Evolutionary conservation across 2,797 vertebrate genomes (phyloP).

Genomic region (Paedocypris micromegethes): DNA sequence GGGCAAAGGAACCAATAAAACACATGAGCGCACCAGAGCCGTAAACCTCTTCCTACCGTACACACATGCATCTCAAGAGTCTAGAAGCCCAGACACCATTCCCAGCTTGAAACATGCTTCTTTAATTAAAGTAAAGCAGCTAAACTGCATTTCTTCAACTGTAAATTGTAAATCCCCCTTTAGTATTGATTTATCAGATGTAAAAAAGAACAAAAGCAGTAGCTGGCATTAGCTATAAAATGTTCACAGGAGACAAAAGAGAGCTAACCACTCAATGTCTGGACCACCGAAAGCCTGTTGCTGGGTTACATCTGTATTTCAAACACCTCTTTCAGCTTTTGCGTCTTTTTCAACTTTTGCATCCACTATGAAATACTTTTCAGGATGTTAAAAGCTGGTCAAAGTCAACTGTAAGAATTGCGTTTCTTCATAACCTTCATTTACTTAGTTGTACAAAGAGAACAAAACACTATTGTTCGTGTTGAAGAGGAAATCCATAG

Average conservation of each 20-base stretch:
- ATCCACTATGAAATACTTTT: constrained; percentile 16
- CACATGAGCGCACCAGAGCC: constrained; percentile 27
- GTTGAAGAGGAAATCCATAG: too few species aligned
- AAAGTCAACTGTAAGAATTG: background rate
- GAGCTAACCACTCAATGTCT: constrained; percentile 42
- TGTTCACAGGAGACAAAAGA: constrained; percentile 47
- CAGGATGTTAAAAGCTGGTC: constrained; percentile 22
- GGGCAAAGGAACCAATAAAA: constrained; percentile 43
- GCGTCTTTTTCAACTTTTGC: constrained; percentile 22
- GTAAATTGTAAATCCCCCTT: constrained; percentile 59
- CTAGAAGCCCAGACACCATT: constrained; percentile 27
- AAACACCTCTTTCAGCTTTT: constrained; percentile 39
- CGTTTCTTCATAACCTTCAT: too few species aligned
- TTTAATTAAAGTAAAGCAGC: constrained; percentile 11
- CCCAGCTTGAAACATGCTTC: constrained; percentile 8
- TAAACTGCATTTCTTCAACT: constrained; percentile 29
- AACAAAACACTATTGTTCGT: too few species aligned
- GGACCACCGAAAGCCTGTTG: constrained; percentile 67
- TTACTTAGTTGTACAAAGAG: too few species aligned
- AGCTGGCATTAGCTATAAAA: constrained; percentile 53
- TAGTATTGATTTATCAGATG: constrained; percentile 79
- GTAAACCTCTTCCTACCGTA: constrained; percentile 59
- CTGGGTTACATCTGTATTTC: constrained; percentile 62
- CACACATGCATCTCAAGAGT: constrained; percentile 63
- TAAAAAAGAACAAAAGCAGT: constrained; percentile 63